Evolutionary conservation across 2,797 vertebrate species (phyloP), one percentile per base, ranked within the genome.

Genomic region (Danio tinwini): DNA sequence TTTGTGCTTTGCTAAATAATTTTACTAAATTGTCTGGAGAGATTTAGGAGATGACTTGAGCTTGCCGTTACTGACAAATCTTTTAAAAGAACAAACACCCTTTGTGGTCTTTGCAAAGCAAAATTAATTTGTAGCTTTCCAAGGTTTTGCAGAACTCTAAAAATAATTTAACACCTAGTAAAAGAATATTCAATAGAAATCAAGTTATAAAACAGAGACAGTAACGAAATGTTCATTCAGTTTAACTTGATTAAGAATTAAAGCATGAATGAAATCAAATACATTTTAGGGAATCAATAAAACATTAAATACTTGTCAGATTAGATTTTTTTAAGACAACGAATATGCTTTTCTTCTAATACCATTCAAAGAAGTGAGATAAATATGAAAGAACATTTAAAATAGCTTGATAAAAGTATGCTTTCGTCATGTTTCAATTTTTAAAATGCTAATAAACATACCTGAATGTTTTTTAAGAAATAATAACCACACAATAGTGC

Each of bases 391-490:
- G 29, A 8, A 49, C 44, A 39, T 56, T 61, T 39, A 37, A 11
- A 75, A 40, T 49, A 9, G 53, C 16, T 59, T 69, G 42, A 16
- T 77, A 10, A 59, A 59, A n/a, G 40, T 40, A 49, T 49, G 40
- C 14, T 7, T 47, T 7, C 19, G 7, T 17, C 44, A 55, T 58
- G 49, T 16, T 40, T 69, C 29, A 4, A 19, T 42, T 11, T 53
- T 70, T 53, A 50, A 65, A 76, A n/a, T 39, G 29, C 5, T 12
- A 44, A 56, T 14, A 19, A 58, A 19, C 12, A 39, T 5, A 19
- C 49, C 52, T 67, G 0, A 69, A 17, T 40, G 12, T 42, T 49
- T 70, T 39, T 67, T 1, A n/a, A 74, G 1, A 74, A 68, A 61
- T 16, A 64, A 68, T 19, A 72, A 74, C 6, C 13, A 37, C 6